These are phyloP conservation scores for Ctenodactylus gundi DNA, from an alignment of 2,113 vertebrate species.

Conservation along the genomic window DNA sequence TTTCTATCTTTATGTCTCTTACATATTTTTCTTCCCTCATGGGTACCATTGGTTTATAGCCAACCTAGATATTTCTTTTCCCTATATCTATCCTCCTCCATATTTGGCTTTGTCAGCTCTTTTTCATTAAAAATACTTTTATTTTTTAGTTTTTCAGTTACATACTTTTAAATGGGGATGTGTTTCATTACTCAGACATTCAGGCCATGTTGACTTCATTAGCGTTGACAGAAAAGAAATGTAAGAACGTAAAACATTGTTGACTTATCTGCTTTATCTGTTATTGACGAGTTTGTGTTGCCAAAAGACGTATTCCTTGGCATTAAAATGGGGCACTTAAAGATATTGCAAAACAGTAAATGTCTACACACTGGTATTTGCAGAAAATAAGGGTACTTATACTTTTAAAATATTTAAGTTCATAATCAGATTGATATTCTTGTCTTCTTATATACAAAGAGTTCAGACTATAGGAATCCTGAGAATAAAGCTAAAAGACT, in stretches of 20 bases:
- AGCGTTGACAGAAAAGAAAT: constrained; percentile 82
- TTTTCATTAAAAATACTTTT: constrained; percentile 90
- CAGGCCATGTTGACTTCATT: constrained; percentile 83
- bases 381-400: constrained; percentile 83
- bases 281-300: constrained; percentile 75
- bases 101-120: not conserved
- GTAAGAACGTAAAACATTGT: constrained; percentile 84
- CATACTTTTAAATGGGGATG: constrained; percentile 85
- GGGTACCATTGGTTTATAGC: not conserved
- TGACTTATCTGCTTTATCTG: constrained; percentile 82
- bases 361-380: constrained; percentile 82
- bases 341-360: constrained; percentile 84
- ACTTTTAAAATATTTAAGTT: constrained; percentile 82
- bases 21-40: not conserved
- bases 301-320: constrained; percentile 73
- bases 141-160: constrained; percentile 87
- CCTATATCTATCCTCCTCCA: not conserved
- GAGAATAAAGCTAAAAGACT: constrained; percentile 81
- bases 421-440: constrained; percentile 84
- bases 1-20: not conserved
- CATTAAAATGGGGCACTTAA: constrained; percentile 83
- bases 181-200: constrained; percentile 84
- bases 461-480: constrained; percentile 81
- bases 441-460: constrained; percentile 80
- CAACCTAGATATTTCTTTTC: not conserved